Evolutionary conservation across 2,113 vertebrate species (phyloP).

Genomic region (Pogonocichla stellata): DNA sequence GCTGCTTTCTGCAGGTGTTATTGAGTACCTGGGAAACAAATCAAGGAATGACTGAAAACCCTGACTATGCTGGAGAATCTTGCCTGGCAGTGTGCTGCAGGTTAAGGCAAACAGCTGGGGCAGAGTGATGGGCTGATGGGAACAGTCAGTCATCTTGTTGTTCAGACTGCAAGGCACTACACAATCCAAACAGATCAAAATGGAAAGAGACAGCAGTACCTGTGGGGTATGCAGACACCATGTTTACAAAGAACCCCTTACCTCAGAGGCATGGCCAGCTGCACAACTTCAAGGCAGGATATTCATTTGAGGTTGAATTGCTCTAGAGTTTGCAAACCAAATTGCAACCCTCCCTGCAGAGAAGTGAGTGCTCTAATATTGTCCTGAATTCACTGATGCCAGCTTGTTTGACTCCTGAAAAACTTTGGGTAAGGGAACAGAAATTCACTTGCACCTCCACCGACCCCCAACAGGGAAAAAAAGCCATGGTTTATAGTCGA

Average conservation of each 20-base stretch:
- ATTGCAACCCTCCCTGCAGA: not conserved
- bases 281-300: not conserved
- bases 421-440: not conserved
- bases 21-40: not conserved
- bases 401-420: not conserved
- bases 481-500: not conserved
- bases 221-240: not conserved
- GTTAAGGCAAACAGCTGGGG: not conserved
- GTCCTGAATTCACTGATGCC: not conserved
- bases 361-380: not conserved
- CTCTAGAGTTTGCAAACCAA: not conserved
- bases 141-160: slow-evolving; percentile 12
- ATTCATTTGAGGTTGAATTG: not conserved
- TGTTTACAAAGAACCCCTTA: not conserved
- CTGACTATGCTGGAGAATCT: not conserved
- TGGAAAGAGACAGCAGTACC: slow-evolving; percentile 6
- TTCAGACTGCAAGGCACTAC: slow-evolving; percentile 4
- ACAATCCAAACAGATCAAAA: slow-evolving; percentile 6
- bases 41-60: not conserved
- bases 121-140: not conserved
- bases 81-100: not conserved
- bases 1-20: not conserved
- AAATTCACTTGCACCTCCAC: not conserved
- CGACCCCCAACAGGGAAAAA: not conserved
- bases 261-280: not conserved